Percentiles rank a stretch among this genome's conserved stretches.
Conservation (phyloP, 2,888 invertebrate genomes). For the Eurois occulta region DNA sequence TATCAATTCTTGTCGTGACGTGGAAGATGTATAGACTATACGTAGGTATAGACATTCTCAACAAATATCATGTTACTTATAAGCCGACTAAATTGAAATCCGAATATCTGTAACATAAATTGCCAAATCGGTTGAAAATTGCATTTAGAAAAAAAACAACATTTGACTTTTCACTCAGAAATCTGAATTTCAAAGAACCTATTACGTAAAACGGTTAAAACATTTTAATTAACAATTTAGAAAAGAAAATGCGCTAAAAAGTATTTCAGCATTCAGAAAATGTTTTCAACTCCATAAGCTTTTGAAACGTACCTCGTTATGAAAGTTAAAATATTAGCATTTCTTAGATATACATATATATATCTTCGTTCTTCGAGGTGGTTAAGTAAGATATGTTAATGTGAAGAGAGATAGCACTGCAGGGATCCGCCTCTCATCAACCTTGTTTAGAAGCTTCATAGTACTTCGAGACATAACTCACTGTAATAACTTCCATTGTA, state of each 20-base stretch:
- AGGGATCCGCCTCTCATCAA: slow-evolving; percentile 32
- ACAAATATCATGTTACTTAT: slow-evolving; percentile 17
- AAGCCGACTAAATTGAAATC: slow-evolving; percentile 5
- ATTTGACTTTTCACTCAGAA: slow-evolving; percentile 14
- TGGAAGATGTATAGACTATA: background rate
- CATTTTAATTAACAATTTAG: slow-evolving; percentile 32
- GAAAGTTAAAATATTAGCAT: slow-evolving; percentile 57
- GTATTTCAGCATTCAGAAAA: slow-evolving; percentile 25
- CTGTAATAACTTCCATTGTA: slow-evolving; percentile 14
- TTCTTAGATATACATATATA: slow-evolving; percentile 48
- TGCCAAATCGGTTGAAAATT: background rate
- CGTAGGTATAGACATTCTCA: background rate
- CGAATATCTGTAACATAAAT: background rate
- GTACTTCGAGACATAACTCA: slow-evolving; percentile 10
- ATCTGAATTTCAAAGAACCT: slow-evolving; percentile 21
- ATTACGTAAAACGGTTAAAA: slow-evolving; percentile 16
- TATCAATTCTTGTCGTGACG: background rate
- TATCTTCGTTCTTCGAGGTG: slow-evolving; percentile 48
- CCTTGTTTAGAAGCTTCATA: slow-evolving; percentile 18
- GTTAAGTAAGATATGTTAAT: slow-evolving; percentile 60
- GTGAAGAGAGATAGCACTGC: slow-evolving; percentile 42
- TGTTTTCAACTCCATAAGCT: slow-evolving; percentile 27
- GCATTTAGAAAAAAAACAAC: slow-evolving; percentile 13
- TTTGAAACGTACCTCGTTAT: slow-evolving; percentile 37
- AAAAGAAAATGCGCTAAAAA: slow-evolving; percentile 38